Evolutionary conservation across 2,113 vertebrate genomes (phyloP).

Genomic region (Lontra canadensis): DNA sequence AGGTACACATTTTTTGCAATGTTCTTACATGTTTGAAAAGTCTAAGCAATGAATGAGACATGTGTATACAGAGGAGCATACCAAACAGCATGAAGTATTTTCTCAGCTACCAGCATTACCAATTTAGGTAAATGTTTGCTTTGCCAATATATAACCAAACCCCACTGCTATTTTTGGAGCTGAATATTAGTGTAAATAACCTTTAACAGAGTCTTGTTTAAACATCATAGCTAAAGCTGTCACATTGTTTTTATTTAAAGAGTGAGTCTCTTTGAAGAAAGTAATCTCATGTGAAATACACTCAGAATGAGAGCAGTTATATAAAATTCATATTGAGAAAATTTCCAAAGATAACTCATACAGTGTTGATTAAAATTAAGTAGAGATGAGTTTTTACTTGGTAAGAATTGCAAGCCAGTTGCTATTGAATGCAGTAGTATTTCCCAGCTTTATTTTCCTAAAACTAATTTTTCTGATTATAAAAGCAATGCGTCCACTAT

Average conservation of each 20-base stretch:
- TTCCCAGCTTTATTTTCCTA: not conserved
- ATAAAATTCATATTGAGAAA: not conserved
- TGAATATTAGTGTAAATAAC: conserved; percentile 76
- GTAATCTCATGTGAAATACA: not conserved
- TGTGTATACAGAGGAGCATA: conserved; percentile 84
- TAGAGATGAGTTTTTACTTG: not conserved
- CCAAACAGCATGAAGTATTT: conserved; percentile 82
- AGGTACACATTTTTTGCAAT: conserved; percentile 87
- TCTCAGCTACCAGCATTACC: conserved; percentile 85
- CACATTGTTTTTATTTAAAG: conserved; percentile 69
- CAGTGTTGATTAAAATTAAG: not conserved
- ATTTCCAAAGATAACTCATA: not conserved
- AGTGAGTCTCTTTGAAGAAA: conserved; percentile 50
- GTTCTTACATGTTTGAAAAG: conserved; percentile 66
- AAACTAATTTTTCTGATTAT: not conserved
- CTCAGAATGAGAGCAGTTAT: not conserved
- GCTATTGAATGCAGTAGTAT: not conserved
- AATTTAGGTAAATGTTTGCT: conserved; percentile 91
- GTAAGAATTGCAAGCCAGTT: not conserved
- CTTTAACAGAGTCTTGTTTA: conserved; percentile 63
- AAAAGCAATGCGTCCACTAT: not conserved
- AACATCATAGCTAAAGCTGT: conserved; percentile 76
- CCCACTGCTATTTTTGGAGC: conserved; percentile 76
- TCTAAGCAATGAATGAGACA: conserved; percentile 54
- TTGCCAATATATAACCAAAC: conserved; percentile 77